These are phyloP conservation scores for Caenorhabditis sp. DNA, from an alignment of 2,888 invertebrate species.

Conservation along the genomic window DNA sequence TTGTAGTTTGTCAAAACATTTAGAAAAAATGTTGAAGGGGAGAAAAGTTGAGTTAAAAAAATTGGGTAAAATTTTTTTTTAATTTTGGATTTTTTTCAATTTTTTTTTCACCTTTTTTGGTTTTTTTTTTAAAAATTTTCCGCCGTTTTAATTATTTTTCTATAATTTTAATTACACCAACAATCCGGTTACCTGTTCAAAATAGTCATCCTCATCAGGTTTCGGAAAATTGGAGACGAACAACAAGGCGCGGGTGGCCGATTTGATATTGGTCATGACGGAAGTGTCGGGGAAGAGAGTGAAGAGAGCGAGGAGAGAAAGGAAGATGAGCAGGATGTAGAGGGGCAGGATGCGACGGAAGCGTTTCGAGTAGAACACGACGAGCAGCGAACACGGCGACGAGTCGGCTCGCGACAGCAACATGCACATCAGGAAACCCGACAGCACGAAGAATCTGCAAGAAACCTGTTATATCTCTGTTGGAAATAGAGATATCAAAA, in stretches of 20 bases:
- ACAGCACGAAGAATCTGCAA: conserved; percentile 40
- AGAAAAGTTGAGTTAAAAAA: too few relatives aligned
- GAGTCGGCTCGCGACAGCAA: conserved; percentile 12
- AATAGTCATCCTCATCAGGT: conserved; percentile 32
- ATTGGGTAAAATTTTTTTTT: too few relatives aligned
- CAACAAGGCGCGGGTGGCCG: conserved; percentile 40
- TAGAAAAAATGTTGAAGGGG: too few relatives aligned
- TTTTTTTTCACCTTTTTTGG: too few relatives aligned
- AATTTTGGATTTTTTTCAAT: too few relatives aligned
- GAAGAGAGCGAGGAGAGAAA: conserved; percentile 16
- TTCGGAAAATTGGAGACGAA: conserved; percentile 45
- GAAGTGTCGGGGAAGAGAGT: conserved; percentile 20
- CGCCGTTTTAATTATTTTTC: too few relatives aligned
- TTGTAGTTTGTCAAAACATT: too few relatives aligned
- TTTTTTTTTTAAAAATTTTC: too few relatives aligned
- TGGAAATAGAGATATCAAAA: background rate
- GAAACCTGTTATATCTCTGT: too few relatives aligned
- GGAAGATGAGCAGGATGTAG: conserved; percentile 29
- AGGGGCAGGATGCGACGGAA: conserved; percentile 53
- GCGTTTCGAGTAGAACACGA: conserved; percentile 32
- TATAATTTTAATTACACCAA: too few relatives aligned
- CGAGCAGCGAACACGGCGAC: conserved; percentile 4
- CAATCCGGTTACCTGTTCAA: conserved; percentile 28
- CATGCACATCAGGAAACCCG: conserved; percentile 50
- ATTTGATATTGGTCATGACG: conserved; percentile 5